phyloP scores from a whole-genome alignment of 2,113 vertebrate genomes.

The Microcebus lehilahytsara region DNA sequence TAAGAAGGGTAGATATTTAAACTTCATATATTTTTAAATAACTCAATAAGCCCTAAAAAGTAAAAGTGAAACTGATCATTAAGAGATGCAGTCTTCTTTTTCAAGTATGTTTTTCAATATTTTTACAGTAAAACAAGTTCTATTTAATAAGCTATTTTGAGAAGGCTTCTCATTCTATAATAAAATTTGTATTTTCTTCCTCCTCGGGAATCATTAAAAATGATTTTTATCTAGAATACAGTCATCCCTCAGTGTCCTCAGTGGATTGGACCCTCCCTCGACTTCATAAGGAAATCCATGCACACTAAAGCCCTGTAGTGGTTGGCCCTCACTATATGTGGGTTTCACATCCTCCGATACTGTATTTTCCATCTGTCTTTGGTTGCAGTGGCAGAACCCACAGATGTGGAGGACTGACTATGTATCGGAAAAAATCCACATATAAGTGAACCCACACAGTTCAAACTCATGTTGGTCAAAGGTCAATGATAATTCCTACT shows the following conservation, averaged over 20 bases:
- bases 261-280: background rate
- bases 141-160: background rate
- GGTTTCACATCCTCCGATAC: background rate
- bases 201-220: background rate
- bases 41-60: background rate
- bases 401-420: background rate
- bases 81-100: background rate
- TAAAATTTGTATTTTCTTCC: background rate
- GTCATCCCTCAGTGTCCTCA: background rate
- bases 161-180: background rate
- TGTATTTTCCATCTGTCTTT: background rate
- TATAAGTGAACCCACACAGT: background rate
- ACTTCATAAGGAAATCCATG: background rate
- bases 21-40: background rate
- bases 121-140: background rate
- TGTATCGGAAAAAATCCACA: background rate
- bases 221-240: background rate
- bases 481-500: background rate
- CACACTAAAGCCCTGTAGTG: background rate
- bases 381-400: background rate
- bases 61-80: background rate
- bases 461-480: background rate
- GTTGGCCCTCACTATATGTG: accelerated
- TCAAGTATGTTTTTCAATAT: background rate
- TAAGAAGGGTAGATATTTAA: background rate